Base-by-base conservation (phyloP, 1,140 invertebrate genomes). In the Solenopsis invicta region DNA sequence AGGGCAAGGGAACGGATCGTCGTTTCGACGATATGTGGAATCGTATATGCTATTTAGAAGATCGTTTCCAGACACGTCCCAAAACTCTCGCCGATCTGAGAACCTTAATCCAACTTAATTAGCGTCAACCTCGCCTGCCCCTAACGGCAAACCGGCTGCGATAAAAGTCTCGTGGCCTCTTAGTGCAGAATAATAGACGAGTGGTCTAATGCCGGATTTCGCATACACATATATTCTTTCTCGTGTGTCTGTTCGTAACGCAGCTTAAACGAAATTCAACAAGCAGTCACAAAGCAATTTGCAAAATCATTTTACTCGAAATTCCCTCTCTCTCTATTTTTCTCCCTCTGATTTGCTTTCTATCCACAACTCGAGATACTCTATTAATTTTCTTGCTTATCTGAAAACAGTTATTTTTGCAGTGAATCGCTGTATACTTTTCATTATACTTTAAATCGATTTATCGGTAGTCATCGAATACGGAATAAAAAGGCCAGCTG, bases 71-170 rank as follows among this genome's bases (percentile, higher is more conserved):
- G 54, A n/a, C 24, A 48, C 54, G 41, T 34, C 34, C 80, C 12
- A 48, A 81, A 71, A 2, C 18, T 10, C 45, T 21, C 37, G n/a
- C 18, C 34, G 21, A 69, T 69, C 21, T 50, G 18, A 56, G 18
- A 29, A 24, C 54, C 66, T 74, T 87, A 62, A 85, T 87, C 54
- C 80, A 64, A 74, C 67, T 87, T 87, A 85, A 85, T 87, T 87
- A 72, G 66, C 69, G 80, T 85, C 54, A 82, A 50, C 56, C 66
- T 62, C 24, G 21, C 13, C 52, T 48, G 66, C 54, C 13, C 45
- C 37, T 85, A 85, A 82, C 50, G 80, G 5, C 80, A 64, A n/a
- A 52, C 16, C 64, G 54, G 48, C 21, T 45, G 54, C 45, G 62
- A 81, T 82, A 80, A 86, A 86, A 69, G 76, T 59, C 50, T 69